Base-by-base conservation (phyloP, 2,888 invertebrate species). In the Tipula lateralis region DNA sequence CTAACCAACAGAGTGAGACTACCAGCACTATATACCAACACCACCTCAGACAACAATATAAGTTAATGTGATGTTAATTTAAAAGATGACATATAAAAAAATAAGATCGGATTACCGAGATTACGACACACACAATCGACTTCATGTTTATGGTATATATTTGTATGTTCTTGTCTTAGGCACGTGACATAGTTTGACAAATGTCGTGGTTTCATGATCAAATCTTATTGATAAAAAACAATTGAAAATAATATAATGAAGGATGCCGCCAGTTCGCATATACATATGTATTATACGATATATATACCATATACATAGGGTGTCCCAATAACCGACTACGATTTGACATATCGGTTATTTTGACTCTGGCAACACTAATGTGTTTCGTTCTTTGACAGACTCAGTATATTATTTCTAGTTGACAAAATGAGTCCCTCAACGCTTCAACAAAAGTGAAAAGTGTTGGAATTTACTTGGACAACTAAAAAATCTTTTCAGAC, bases 101-200 rank as follows among this genome's bases (percentile, higher is more conserved):
- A 24, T 66, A 66, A 66, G 66, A 66, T 66, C 66, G 66, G 66
- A 66, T 66, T 66, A 66, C 66, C 24, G 66, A 66, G 66, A 66
- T 66, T 66, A 66, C 66, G 24, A 66, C 19, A 66, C 19, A 66
- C 66, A 66, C 66, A 66, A 24, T 24, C 66, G 66, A 66, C 24
- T 66, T 66, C n/a, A n/a, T n/a, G n/a, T n/a, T n/a, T n/a, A 66
- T 24, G 2, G 9, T 66, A 66, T 66, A n/a, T 66, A 66, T 66
- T 19, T 66, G 24, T 66, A 24, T 66, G 2, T 66, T 19, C 16
- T 50, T 66, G 66, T 7, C 66, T 66, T 66, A 24, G 66, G 66
- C 66, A 66, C 66, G 66, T 66, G 66, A 66, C 66, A 66, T 24
- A 66, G 66, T 66, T 66, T 66, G 66, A 66, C 66, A 66, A 66